Conservation (phyloP, 2,888 invertebrate genomes). For the Agriopis marginaria region DNA sequence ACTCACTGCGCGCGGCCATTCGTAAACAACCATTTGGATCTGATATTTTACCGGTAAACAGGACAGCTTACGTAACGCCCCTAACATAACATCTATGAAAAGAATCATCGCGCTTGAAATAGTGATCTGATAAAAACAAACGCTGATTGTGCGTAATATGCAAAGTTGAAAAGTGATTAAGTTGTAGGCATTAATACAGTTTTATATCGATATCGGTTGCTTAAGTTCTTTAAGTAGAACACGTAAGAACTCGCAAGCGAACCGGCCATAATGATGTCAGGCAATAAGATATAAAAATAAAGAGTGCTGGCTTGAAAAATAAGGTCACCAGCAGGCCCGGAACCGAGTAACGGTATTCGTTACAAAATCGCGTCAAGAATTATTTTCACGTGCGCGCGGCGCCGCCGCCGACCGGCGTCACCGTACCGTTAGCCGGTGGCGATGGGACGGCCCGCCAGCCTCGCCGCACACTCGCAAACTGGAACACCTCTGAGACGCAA, state of each 20-base stretch:
- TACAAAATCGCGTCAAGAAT: slow-evolving; percentile 86
- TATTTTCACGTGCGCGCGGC: slow-evolving; percentile 84
- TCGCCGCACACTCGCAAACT: slow-evolving; percentile 67
- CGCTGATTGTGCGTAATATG: slow-evolving; percentile 18
- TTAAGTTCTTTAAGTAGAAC: slow-evolving; percentile 53
- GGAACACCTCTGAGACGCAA: slow-evolving; percentile 59
- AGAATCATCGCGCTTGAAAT: slow-evolving; percentile 8
- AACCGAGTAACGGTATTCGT: slow-evolving; percentile 83
- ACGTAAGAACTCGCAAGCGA: slow-evolving; percentile 53
- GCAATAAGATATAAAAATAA: slow-evolving; percentile 81
- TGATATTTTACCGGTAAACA: slow-evolving; percentile 52
- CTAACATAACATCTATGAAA: slow-evolving; percentile 33
- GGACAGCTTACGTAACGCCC: slow-evolving; percentile 53
- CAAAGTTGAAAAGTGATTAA: slow-evolving; percentile 20
- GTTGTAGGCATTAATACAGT: slow-evolving; percentile 17
- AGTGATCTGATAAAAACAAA: slow-evolving; percentile 37
- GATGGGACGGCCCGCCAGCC: slow-evolving; percentile 64
- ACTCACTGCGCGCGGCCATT: slow-evolving; percentile 59
- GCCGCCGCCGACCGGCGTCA: slow-evolving; percentile 63
- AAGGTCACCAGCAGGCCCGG: slow-evolving; percentile 83
- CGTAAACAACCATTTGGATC: slow-evolving; percentile 58
- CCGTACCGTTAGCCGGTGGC: slow-evolving; percentile 76
- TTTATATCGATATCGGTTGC: slow-evolving; percentile 22
- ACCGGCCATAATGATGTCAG: slow-evolving; percentile 62
- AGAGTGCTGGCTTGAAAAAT: slow-evolving; percentile 78